These are phyloP conservation scores for Oenanthe oenanthe DNA, from an alignment of 2,113 vertebrate genomes.

Conservation along the genomic window DNA sequence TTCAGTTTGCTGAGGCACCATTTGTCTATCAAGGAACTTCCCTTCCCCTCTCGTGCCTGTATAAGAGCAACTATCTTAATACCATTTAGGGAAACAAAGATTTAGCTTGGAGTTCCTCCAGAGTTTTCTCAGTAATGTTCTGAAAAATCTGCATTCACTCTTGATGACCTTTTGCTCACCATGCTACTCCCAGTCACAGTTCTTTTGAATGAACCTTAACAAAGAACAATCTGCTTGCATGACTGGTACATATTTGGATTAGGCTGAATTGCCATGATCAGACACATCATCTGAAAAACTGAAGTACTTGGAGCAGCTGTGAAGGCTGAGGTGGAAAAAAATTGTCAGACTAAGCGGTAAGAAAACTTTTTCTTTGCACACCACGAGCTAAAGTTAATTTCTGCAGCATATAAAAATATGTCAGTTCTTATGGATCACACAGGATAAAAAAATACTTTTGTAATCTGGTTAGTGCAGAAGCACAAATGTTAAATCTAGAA, in stretches of 20 bases:
- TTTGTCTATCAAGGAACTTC: neutral
- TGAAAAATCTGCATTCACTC: neutral
- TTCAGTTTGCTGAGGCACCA: neutral
- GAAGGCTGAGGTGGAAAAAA: neutral
- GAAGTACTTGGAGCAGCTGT: neutral
- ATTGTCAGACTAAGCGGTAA: neutral
- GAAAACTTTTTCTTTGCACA: neutral
- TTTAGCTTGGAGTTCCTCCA: neutral
- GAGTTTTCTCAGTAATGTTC: neutral
- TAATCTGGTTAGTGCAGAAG: neutral
- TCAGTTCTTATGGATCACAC: neutral
- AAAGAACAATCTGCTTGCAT: neutral
- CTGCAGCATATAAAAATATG: neutral
- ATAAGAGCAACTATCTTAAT: neutral
- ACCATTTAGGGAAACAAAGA: neutral
- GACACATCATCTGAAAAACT: neutral
- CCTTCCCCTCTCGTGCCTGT: neutral
- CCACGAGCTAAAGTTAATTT: neutral
- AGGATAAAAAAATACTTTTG: neutral
- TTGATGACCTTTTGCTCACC: neutral
- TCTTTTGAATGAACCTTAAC: neutral
- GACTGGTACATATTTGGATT: neutral
- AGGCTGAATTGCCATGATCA: neutral
- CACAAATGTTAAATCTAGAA: neutral
- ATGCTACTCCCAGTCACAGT: neutral